A percentile compares a stretch with the other conserved stretches of the same genome.
Evolutionary conservation across 2,888 invertebrate species (phyloP).

Genomic region (Lacanobia wlatinum): DNA sequence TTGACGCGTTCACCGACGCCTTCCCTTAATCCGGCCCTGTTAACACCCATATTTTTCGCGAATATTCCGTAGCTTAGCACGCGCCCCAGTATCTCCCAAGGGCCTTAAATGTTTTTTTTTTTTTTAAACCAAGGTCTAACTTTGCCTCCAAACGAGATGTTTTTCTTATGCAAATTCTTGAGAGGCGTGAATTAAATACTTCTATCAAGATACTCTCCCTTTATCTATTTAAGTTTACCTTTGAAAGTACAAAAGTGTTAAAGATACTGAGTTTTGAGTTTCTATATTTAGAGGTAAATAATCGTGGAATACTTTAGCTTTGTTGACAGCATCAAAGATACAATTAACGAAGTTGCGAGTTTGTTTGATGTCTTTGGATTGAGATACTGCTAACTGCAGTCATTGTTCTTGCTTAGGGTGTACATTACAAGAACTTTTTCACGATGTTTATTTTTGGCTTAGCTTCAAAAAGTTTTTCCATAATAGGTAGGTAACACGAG

Average conservation of each 20-base stretch:
- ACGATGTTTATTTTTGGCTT: not conserved
- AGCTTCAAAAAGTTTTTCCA: not conserved
- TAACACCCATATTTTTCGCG: conserved; percentile 61
- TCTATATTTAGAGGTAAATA: conserved; percentile 41
- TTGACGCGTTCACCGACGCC: conserved; percentile 28
- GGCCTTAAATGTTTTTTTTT: conserved; percentile 47
- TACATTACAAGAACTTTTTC: conserved; percentile 7
- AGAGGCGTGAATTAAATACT: conserved; percentile 61
- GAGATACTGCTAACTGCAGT: not conserved
- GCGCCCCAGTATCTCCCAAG: conserved; percentile 45
- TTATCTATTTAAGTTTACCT: conserved; percentile 44
- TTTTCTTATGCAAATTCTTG: conserved; percentile 71
- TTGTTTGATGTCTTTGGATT: conserved; percentile 11
- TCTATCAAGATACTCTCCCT: conserved; percentile 53
- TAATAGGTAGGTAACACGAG: not conserved
- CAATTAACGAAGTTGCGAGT: conserved; percentile 28
- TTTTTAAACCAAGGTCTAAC: conserved; percentile 60
- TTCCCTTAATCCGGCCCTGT: conserved; percentile 59
- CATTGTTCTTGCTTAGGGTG: not conserved
- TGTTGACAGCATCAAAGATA: conserved; percentile 44
- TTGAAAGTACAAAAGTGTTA: conserved; percentile 22
- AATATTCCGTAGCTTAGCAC: conserved; percentile 52
- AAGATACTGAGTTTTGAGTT: conserved; percentile 22
- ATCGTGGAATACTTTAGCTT: conserved; percentile 35
- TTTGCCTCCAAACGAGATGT: conserved; percentile 55